These are phyloP conservation scores for Oeneis ivallda DNA, from an alignment of 2,888 invertebrate species.

Conservation along the genomic window DNA sequence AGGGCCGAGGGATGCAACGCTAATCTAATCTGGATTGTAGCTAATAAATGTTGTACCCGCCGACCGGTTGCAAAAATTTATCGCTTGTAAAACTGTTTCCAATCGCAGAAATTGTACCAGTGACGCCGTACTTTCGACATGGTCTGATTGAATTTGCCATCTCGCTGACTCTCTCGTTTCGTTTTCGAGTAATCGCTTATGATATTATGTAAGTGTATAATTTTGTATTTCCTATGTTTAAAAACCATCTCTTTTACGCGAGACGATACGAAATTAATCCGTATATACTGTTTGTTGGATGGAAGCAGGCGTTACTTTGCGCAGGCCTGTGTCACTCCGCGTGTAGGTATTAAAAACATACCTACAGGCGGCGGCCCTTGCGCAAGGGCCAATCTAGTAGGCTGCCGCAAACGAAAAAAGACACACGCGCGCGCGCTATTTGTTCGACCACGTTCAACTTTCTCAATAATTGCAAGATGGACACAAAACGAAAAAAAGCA, in stretches of 20 bases:
- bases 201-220: conserved; percentile 24
- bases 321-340: too few species aligned
- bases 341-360: too few species aligned
- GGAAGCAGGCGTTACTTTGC: too few species aligned
- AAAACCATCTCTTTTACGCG: not conserved
- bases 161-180: conserved; percentile 56
- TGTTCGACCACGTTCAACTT: too few species aligned
- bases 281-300: too few species aligned
- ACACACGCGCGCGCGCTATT: too few species aligned
- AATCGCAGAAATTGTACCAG: conserved; percentile 75
- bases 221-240: not conserved
- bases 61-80: conserved; percentile 75
- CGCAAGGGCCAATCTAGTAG: too few species aligned
- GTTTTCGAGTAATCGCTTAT: conserved; percentile 29
- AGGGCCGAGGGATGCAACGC: conserved; percentile 75
- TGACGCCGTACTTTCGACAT: conserved; percentile 63
- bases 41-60: conserved; percentile 79
- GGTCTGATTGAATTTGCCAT: conserved; percentile 76
- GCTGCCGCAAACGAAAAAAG: too few species aligned
- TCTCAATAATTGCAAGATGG: too few species aligned
- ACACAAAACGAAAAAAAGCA: too few species aligned
- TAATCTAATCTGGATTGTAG: conserved; percentile 81
- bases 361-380: too few species aligned
- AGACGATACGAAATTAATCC: not conserved
- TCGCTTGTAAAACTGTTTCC: conserved; percentile 82